Percentiles rank a stretch among this genome's conserved stretches.
These are phyloP conservation scores for Hyperoodon ampullatus DNA, from an alignment of 2,113 vertebrate genomes.

Conservation along the genomic window DNA sequence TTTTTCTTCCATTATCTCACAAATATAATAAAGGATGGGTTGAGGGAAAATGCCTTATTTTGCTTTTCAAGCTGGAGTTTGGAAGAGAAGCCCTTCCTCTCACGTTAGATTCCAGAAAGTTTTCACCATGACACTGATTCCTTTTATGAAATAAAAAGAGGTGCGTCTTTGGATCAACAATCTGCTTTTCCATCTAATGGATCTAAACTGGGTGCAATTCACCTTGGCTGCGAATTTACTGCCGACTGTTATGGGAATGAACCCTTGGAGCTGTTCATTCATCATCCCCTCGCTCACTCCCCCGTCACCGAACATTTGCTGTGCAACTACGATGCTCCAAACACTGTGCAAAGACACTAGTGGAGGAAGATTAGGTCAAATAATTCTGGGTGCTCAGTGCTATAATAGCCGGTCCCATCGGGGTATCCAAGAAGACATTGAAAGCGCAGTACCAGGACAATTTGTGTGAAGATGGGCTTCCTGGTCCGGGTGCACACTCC, in stretches of 20 bases:
- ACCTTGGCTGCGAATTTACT: neutral
- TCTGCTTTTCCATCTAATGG: neutral
- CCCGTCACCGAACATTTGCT: neutral
- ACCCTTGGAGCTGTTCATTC: neutral
- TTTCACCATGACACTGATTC: neutral
- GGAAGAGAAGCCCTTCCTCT: neutral
- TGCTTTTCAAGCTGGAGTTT: slow-evolving; percentile 35
- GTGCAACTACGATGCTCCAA: neutral
- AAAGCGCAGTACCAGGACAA: neutral
- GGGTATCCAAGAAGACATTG: neutral
- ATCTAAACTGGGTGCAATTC: neutral
- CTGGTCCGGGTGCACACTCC: neutral
- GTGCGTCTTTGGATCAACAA: neutral
- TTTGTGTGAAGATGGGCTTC: neutral
- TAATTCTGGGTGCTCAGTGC: neutral
- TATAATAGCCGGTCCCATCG: neutral
- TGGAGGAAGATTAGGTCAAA: neutral
- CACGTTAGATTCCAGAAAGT: slow-evolving; percentile 36
- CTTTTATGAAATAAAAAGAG: slow-evolving; percentile 47
- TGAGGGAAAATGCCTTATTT: slow-evolving; percentile 38
- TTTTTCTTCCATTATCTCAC: slow-evolving; percentile 41
- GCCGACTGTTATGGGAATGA: slow-evolving; percentile 4
- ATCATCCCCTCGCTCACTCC: neutral
- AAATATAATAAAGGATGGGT: slow-evolving; percentile 48
- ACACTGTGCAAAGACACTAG: neutral